phyloP scores from a whole-genome alignment of 2,113 vertebrate species.

The Colossoma macropomum region DNA sequence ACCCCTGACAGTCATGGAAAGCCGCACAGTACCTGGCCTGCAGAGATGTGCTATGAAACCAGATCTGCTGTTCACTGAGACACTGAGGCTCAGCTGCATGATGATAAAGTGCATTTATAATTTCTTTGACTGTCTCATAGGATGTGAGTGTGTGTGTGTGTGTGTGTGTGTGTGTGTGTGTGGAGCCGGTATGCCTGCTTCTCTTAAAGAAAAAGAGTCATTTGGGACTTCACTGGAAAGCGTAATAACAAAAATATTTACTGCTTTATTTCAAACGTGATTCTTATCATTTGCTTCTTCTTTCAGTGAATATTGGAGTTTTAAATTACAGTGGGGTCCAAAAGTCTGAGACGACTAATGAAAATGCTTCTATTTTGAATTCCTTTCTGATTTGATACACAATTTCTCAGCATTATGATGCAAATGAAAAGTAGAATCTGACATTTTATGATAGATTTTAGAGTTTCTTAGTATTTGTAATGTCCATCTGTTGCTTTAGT shows the following conservation, averaged over 20 bases:
- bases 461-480: too few species aligned
- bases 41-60: constrained; percentile 40
- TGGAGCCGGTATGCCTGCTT: constrained; percentile 21
- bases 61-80: constrained; percentile 45
- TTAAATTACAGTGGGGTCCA: background rate
- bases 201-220: constrained; percentile 34
- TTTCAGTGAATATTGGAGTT: background rate
- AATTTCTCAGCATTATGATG: too few species aligned
- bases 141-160: constrained; percentile 30
- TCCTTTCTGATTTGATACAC: too few species aligned
- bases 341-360: too few species aligned
- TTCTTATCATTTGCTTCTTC: constrained; percentile 26
- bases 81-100: constrained; percentile 19
- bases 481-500: too few species aligned
- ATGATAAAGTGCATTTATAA: constrained; percentile 52
- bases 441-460: too few species aligned
- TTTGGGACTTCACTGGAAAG: constrained; percentile 30
- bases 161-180: constrained; percentile 21
- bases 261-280: constrained; percentile 10
- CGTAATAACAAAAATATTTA: constrained; percentile 17
- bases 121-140: constrained; percentile 49
- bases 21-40: constrained; percentile 49
- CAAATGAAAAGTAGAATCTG: too few species aligned
- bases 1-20: constrained; percentile 51
- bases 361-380: too few species aligned